A percentile compares a stretch with the other conserved stretches of the same genome.
These are phyloP conservation scores for Geopemphigus sp. DNA, from an alignment of 1,140 invertebrate genomes.

Conservation along the genomic window DNA sequence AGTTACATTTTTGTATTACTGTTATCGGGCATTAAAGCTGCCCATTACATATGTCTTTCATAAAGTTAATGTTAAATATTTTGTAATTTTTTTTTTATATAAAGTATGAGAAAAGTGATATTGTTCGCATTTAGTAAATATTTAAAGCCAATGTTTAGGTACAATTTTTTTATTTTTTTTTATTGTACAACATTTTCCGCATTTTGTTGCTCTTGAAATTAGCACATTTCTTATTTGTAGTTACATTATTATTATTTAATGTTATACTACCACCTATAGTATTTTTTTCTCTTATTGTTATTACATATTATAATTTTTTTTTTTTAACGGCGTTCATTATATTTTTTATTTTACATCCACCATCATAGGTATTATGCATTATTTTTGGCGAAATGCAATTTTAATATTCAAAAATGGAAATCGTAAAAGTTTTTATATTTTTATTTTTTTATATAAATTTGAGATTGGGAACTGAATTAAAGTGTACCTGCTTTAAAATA, in stretches of 20 bases:
- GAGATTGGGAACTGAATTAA: slow-evolving; percentile 27
- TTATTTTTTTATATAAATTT: slow-evolving; percentile 24
- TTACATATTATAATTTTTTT: background rate
- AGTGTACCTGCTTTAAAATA: slow-evolving; percentile 7
- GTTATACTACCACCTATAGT: slow-evolving; percentile 1
- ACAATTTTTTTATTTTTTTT: background rate
- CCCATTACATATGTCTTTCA: background rate
- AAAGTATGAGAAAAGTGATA: slow-evolving; percentile 1
- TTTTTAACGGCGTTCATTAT: background rate
- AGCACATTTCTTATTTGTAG: slow-evolving; percentile 16
- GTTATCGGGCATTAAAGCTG: slow-evolving; percentile 2
- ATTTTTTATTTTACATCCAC: background rate
- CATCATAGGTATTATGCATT: background rate
- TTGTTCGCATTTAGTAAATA: slow-evolving; percentile 9
- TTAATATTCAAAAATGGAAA: background rate
- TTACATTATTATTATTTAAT: slow-evolving; percentile 19
- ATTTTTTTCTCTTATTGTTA: background rate
- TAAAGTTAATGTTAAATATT: slow-evolving; percentile 26
- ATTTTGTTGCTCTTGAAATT: background rate
- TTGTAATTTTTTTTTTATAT: slow-evolving; percentile 11
- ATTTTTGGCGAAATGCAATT: background rate
- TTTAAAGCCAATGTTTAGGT: background rate
- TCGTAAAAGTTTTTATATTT: background rate
- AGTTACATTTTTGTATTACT: slow-evolving; percentile 9
- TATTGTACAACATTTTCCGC: background rate